Conservation (phyloP, 2,797 vertebrate genomes). For the Myiotriccus ornatus region DNA sequence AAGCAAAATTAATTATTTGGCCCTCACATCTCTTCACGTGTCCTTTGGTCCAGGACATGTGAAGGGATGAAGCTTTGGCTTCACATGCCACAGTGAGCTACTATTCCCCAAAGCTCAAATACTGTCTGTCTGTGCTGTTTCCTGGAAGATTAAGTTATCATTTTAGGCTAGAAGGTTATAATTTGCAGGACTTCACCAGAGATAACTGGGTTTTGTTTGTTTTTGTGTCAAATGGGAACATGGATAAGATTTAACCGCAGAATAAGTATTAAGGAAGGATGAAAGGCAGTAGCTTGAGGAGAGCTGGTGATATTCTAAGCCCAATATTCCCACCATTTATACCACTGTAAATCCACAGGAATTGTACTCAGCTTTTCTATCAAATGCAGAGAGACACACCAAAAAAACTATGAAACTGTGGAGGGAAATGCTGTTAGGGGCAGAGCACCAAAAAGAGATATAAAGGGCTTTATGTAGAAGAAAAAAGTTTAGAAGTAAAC, state of each 20-base stretch:
- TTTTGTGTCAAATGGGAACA: not conserved
- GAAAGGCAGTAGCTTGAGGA: not conserved
- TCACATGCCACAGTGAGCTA: not conserved
- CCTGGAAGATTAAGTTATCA: constrained; percentile 33
- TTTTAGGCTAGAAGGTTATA: not conserved
- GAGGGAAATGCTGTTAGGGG: not conserved
- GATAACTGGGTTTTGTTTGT: not conserved
- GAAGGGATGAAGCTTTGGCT: not conserved
- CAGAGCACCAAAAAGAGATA: not conserved
- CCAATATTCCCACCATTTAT: not conserved
- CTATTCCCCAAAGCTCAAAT: not conserved
- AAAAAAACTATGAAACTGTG: not conserved
- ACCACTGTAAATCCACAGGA: not conserved
- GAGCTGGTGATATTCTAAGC: not conserved
- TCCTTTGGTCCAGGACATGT: not conserved
- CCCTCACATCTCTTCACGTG: not conserved
- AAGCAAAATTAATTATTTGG: not conserved
- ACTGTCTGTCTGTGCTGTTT: constrained; percentile 1
- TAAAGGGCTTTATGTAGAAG: not conserved
- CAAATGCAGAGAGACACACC: not conserved
- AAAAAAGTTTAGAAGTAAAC: not conserved
- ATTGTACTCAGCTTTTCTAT: not conserved
- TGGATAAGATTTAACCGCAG: not conserved
- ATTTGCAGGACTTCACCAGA: not conserved
- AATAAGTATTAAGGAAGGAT: not conserved